Conservation (phyloP, 2,113 vertebrate genomes). For the Gallinago jamesoni region DNA sequence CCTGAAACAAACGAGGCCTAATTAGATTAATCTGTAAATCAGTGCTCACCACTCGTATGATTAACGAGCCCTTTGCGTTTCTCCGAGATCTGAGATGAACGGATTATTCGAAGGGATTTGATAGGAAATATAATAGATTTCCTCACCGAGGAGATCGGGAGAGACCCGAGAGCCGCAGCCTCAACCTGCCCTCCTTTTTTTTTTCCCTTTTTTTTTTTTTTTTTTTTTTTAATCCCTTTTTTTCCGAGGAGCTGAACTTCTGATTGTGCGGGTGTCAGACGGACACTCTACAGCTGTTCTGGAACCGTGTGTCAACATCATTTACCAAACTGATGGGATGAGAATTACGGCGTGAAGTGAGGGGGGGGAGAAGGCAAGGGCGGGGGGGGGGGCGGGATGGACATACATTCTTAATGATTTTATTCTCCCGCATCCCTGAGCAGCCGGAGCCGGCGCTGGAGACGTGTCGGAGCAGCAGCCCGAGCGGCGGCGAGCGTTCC, state of each 20-base stretch:
- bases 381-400: not conserved
- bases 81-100: not conserved
- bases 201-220: not conserved
- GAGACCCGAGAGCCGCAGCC: not conserved
- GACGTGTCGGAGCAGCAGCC: not conserved
- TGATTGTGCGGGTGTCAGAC: not conserved
- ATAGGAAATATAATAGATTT: not conserved
- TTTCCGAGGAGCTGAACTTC: not conserved
- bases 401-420: constrained; percentile 35
- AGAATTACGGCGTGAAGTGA: not conserved
- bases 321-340: constrained; percentile 50
- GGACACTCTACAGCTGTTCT: constrained; percentile 60
- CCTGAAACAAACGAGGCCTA: constrained; percentile 47
- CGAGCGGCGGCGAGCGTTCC: too few relatives aligned
- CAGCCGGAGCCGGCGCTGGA: not conserved
- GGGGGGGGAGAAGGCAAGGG: not conserved
- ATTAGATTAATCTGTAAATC: constrained; percentile 50
- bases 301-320: constrained; percentile 55
- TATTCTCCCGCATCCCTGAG: not conserved
- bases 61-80: constrained; percentile 32
- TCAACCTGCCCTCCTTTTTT: not conserved
- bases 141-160: not conserved
- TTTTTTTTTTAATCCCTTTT: too few relatives aligned
- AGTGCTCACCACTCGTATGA: constrained; percentile 9
- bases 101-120: not conserved